Evolutionary conservation across 2,888 invertebrate species (phyloP).

Genomic region (Plebejus anna): DNA sequence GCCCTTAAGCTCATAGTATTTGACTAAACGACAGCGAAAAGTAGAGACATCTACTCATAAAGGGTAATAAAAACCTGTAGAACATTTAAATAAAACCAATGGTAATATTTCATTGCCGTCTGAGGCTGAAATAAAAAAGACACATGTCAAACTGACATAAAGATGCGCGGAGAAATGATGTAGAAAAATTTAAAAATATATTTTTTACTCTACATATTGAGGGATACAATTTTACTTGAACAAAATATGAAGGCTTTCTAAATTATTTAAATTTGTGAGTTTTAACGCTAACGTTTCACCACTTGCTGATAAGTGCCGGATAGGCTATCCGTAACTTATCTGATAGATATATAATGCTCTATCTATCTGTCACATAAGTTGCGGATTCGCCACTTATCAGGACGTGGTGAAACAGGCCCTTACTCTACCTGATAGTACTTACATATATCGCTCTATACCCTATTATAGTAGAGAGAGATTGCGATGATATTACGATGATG

Average conservation of each 20-base stretch:
- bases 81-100: constrained; percentile 30
- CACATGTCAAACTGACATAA: constrained; percentile 34
- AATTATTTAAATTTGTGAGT: too few species aligned
- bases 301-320: too few species aligned
- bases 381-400: too few species aligned
- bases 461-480: too few species aligned
- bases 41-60: constrained; percentile 17
- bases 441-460: too few species aligned
- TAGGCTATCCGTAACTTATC: too few species aligned
- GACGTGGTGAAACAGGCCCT: too few species aligned
- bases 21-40: constrained; percentile 14
- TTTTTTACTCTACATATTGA: not conserved
- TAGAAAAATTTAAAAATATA: constrained; percentile 34
- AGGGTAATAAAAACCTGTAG: constrained; percentile 19
- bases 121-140: constrained; percentile 27
- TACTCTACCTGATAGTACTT: too few species aligned
- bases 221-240: not conserved
- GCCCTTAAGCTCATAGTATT: constrained; percentile 19
- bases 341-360: too few species aligned
- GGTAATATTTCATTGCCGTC: constrained; percentile 26
- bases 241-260: not conserved
- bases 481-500: too few species aligned
- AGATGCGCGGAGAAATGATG: constrained; percentile 38
- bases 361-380: too few species aligned
- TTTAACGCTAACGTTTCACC: too few species aligned